Conservation (phyloP, 2,888 invertebrate genomes). For the Cataglyphis cursor region DNA sequence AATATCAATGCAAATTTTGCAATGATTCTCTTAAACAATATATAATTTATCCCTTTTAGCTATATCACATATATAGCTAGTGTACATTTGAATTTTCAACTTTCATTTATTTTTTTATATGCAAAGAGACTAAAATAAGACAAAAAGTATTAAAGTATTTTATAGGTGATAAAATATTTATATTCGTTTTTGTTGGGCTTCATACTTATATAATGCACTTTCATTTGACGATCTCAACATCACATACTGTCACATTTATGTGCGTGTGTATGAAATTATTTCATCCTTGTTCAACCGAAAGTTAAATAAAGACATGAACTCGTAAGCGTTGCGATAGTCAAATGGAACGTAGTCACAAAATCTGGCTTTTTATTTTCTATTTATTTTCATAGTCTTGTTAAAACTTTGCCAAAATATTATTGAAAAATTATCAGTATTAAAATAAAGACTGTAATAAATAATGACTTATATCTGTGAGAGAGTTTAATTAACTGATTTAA, state of each 20-base stretch:
- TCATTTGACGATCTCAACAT: background rate
- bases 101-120: background rate
- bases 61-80: background rate
- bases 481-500: background rate
- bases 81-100: background rate
- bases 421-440: background rate
- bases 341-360: background rate
- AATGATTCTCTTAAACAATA: background rate
- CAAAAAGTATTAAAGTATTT: background rate
- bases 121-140: background rate
- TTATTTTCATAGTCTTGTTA: background rate
- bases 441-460: background rate
- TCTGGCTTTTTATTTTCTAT: background rate
- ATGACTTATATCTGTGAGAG: background rate
- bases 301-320: background rate
- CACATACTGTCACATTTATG: too few species aligned
- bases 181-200: background rate
- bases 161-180: background rate
- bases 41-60: background rate
- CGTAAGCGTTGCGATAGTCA: background rate
- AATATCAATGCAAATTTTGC: slow-evolving; percentile 30
- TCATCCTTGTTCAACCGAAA: background rate
- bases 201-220: background rate
- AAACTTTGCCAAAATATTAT: slow-evolving; percentile 3
- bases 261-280: background rate